Evolutionary conservation across 2,113 vertebrate genomes (phyloP).

Genomic region (Chaenocephalus aceratus): DNA sequence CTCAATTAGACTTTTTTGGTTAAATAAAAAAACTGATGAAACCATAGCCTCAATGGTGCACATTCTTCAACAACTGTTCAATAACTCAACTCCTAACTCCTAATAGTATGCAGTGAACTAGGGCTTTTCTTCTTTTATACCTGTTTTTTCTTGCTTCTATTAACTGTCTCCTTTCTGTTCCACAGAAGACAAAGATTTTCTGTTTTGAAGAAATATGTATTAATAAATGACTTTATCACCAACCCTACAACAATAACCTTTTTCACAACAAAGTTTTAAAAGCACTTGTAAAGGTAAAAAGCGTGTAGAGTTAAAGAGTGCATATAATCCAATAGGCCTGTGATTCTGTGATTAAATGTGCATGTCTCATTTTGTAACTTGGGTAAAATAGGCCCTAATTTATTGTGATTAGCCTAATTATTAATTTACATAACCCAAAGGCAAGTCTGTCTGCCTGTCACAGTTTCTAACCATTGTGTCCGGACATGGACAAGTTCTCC

Average conservation of each 20-base stretch:
- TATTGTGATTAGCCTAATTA: conserved; percentile 18
- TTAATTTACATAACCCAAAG: neutral
- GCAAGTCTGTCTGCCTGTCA: too few species aligned
- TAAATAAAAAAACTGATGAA: too few species aligned
- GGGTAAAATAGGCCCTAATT: neutral
- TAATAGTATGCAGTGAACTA: too few species aligned
- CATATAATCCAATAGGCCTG: neutral
- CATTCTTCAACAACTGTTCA: neutral
- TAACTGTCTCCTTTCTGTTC: neutral
- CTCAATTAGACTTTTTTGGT: too few species aligned
- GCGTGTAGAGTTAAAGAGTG: conserved; percentile 16
- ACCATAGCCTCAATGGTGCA: neutral
- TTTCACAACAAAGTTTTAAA: neutral
- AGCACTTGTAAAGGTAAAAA: conserved; percentile 14
- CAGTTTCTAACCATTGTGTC: too few species aligned
- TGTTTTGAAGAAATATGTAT: too few species aligned
- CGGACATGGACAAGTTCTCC: too few species aligned
- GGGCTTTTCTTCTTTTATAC: too few species aligned
- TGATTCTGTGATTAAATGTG: conserved; percentile 5
- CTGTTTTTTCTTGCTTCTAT: neutral
- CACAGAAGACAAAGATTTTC: neutral
- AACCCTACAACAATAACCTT: neutral
- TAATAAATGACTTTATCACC: neutral
- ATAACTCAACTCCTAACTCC: neutral
- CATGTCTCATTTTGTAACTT: neutral